Base-by-base conservation (phyloP, 2,888 invertebrate genomes). In the Ophion ventricosus region DNA sequence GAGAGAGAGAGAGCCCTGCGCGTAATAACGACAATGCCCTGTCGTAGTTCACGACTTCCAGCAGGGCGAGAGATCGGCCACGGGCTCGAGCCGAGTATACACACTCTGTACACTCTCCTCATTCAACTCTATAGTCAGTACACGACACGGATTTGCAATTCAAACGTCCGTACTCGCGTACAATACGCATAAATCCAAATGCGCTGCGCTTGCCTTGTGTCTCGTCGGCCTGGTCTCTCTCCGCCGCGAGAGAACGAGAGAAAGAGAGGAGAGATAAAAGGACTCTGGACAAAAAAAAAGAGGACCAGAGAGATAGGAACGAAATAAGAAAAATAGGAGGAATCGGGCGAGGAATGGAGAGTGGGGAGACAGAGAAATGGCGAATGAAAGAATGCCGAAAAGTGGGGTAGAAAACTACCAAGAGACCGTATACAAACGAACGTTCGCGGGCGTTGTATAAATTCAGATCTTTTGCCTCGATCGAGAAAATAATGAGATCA, bases 131-230 rank as follows among this genome's bases (percentile, higher is more conserved):
- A 87, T 84, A 87, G 86, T 80, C 86, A 85, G 81, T 86, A 85
- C 88, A 87, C 89, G 87, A 89, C 88, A 85, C 83, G 87, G 88
- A 90, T 91, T 90, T 91, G 91, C 92, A 91, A 92, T 92, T 91
- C 91, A 90, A 92, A 90, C 88, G 88, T 89, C 88, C 87, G 83
- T 84, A 82, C 87, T 63, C 79, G 73, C 78, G 86, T 88, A 88
- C 89, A 89, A 89, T 89, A 87, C 87, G 89, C 88, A 89, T 91
- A 91, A 92, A 91, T 92, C 90, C 80, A 81, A 81, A 74, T 80
- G 72, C 76, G 66, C 80, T 73, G 70, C 61, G 40, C 25, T 72
- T 66, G 56, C 76, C 76, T 70, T 57, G 54, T 64, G 66, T 67
- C 76, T 75, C 69, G 63, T 56, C 88, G 87, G 85, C 87, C 87